Evolutionary conservation across 1,140 invertebrate species (phyloP), one percentile per base, ranked within the genome.

Genomic region (Leptopilina clavipes): DNA sequence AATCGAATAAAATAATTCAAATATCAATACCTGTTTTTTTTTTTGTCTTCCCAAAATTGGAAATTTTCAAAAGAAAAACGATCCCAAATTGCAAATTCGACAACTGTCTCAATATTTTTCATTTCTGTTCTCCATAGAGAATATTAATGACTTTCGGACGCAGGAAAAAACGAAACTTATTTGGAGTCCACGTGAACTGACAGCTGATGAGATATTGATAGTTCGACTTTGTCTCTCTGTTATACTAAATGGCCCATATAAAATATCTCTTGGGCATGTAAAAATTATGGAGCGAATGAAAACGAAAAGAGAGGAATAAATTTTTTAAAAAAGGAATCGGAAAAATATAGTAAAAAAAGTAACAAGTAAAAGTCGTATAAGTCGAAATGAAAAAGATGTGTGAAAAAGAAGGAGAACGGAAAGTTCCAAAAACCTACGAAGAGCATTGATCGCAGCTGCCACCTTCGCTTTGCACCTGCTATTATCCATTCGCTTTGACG

Each of bases 381-480:
- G 70, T 12, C 10, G 17, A 12, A 17, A 3, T 52, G 56, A 71
- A 56, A 75, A 11, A 72, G 44, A 76, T 45, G 72, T 45, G 71
- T 40, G 43, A 31, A 54, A 22, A 56, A 25, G 44, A 56, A 54
- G 45, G 54, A 43, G 31, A 48, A 25, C 22, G 17, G 71, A 71
- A 76, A 86, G 82, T 82, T 87, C 83, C 83, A 83, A 86, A 89
- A 88, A 87, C 84, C 84, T 85, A 87, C 84, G 54, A 76, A 73
- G 82, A 87, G 82, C 84, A 88, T 87, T 84, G 88, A 87, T 87
- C 86, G 86, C 89, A 90, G 89, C 89, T 89, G 88, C 86, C 86
- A 82, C 70, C 79, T 83, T 86, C 85, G 86, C 83, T 86, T 78
- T 77, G 87, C 88, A 89, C 88, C 89, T 90, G 88, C 88, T 88